These are phyloP conservation scores for Cyrtorhinus lividipennis DNA, from an alignment of 1,140 invertebrate genomes.

Conservation along the genomic window DNA sequence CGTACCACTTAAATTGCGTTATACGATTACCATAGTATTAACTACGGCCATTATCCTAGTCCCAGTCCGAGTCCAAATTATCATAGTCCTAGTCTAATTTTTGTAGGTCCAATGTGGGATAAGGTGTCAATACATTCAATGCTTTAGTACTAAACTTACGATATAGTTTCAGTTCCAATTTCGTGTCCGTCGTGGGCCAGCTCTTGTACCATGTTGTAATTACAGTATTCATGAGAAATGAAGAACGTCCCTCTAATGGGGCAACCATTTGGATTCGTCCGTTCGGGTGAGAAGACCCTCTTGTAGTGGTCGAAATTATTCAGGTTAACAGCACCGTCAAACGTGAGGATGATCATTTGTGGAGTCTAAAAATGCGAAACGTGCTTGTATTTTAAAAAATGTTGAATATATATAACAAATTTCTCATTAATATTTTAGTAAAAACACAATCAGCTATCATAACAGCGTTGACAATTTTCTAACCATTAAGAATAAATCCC, in stretches of 20 bases:
- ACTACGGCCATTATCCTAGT: too few species aligned
- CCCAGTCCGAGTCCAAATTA: too few species aligned
- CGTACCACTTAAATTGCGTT: too few species aligned
- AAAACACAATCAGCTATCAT: too few species aligned
- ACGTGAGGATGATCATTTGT: conserved; percentile 85
- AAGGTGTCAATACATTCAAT: too few species aligned
- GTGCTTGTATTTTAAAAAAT: conserved; percentile 11
- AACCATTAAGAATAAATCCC: too few species aligned
- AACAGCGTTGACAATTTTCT: too few species aligned
- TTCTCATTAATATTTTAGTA: too few species aligned
- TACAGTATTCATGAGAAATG: conserved; percentile 85
- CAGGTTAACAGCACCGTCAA: conserved; percentile 83
- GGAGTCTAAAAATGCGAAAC: conserved; percentile 55
- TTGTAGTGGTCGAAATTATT: conserved; percentile 82
- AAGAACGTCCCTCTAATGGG: conserved; percentile 85
- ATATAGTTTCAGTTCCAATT: conserved; percentile 79
- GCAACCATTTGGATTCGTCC: conserved; percentile 79
- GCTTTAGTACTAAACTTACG: too few species aligned
- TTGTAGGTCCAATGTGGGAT: too few species aligned
- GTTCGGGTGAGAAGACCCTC: conserved; percentile 62
- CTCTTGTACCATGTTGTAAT: conserved; percentile 82
- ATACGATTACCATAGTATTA: too few species aligned
- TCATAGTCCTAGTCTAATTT: too few species aligned
- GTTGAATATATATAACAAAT: neutral
- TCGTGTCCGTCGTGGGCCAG: conserved; percentile 80